phyloP scores from a whole-genome alignment of 2,888 invertebrate genomes.

The Agrotis clavis region DNA sequence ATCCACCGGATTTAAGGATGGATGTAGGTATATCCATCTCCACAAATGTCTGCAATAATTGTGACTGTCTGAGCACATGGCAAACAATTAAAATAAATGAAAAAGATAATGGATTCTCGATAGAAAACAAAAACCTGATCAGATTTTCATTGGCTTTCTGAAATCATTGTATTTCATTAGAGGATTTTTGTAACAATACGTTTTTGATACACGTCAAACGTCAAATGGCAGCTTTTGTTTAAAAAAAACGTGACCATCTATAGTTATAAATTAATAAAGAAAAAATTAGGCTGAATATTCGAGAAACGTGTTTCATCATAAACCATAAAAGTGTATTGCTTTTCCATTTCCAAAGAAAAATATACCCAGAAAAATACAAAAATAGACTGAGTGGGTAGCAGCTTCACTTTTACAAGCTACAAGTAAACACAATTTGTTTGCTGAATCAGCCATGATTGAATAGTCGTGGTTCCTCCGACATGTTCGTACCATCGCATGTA shows the following conservation, averaged over 20 bases:
- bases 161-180: no score
- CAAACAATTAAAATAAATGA: no score
- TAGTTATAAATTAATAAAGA: no score
- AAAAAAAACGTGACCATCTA: no score
- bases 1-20: no score
- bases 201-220: neutral
- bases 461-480: slow-evolving; percentile 34
- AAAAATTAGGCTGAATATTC: no score
- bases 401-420: slow-evolving; percentile 20
- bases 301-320: neutral
- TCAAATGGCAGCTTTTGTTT: no score
- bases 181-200: no score
- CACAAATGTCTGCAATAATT: no score
- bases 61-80: no score
- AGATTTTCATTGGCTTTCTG: neutral
- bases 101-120: no score
- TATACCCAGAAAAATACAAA: neutral
- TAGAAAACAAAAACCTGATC: neutral
- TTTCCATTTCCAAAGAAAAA: slow-evolving; percentile 1
- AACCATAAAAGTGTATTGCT: neutral
- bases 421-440: slow-evolving; percentile 33
- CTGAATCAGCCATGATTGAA: slow-evolving; percentile 48
- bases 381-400: slow-evolving; percentile 8
- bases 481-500: slow-evolving; percentile 31
- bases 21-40: no score